phyloP scores from a whole-genome alignment of 2,888 invertebrate genomes.

The Melieria crassipennis region DNA sequence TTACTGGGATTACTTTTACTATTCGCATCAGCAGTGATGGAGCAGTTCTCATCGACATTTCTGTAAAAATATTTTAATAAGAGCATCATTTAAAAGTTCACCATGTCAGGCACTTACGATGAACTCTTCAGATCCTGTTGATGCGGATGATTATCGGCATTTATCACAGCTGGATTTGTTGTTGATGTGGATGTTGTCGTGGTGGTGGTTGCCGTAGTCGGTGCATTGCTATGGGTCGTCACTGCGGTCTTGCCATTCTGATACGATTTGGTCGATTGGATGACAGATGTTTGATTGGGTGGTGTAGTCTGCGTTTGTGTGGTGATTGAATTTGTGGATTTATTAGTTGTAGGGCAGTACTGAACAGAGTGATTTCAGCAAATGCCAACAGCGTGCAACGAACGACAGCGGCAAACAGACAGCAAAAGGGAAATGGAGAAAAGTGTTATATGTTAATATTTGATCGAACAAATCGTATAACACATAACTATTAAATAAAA shows the following conservation, averaged over 20 bases:
- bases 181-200: conserved; percentile 51
- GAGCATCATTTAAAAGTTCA: conserved; percentile 1
- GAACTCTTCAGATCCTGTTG: conserved; percentile 50
- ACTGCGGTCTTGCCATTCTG: conserved; percentile 57
- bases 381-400: conserved; percentile 21
- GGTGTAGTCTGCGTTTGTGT: conserved; percentile 52
- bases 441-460: too few species aligned
- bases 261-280: conserved; percentile 76
- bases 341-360: conserved; percentile 62
- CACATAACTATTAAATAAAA: conserved; percentile 28
- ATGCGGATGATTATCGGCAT: conserved; percentile 41
- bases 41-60: conserved; percentile 48
- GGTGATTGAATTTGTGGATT: conserved; percentile 42
- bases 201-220: conserved; percentile 45
- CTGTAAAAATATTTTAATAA: conserved; percentile 38
- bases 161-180: conserved; percentile 46
- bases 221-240: conserved; percentile 41
- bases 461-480: too few species aligned
- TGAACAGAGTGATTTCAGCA: conserved; percentile 42
- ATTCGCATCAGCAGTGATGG: conserved; percentile 38
- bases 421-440: conserved; percentile 17
- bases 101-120: conserved; percentile 38
- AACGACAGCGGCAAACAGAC: conserved; percentile 20
- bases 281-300: conserved; percentile 80
- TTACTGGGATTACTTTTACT: conserved; percentile 47